Conservation (phyloP, 1,140 invertebrate species). For the Panulirus ornatus region DNA sequence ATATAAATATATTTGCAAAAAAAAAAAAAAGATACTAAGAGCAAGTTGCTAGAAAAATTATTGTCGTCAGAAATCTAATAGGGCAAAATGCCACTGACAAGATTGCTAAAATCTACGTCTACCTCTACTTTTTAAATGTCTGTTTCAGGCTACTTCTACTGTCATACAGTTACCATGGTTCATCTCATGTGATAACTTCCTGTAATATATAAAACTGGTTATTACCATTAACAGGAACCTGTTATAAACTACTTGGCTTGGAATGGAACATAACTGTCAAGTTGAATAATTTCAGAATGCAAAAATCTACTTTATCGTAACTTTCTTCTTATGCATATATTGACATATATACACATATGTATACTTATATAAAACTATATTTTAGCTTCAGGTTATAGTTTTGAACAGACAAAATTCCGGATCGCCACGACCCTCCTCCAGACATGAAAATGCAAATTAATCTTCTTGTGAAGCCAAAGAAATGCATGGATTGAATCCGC, state of each 20-base stretch:
- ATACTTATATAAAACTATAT: background rate
- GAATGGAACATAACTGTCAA: no score
- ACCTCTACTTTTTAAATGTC: background rate
- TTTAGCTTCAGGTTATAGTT: background rate
- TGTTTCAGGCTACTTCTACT: constrained; percentile 25
- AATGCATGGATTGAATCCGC: no score
- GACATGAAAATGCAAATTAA: no score
- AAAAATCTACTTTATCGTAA: no score
- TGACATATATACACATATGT: no score
- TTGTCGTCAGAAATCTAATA: background rate
- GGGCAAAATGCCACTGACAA: background rate
- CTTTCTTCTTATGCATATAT: no score
- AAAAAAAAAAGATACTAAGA: no score
- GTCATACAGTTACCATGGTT: constrained; percentile 54
- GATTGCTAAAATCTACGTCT: constrained; percentile 6
- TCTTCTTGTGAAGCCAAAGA: no score
- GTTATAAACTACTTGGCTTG: background rate
- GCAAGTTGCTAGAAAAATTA: background rate
- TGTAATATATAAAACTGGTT: constrained; percentile 54
- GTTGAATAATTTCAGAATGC: no score
- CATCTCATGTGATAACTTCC: constrained; percentile 61
- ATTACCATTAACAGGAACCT: constrained; percentile 16
- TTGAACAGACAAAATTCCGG: background rate
- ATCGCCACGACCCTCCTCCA: background rate
- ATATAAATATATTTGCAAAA: constrained; percentile 11